Conservation (phyloP, 2,797 vertebrate species). For the Sebastiscus tertius region DNA sequence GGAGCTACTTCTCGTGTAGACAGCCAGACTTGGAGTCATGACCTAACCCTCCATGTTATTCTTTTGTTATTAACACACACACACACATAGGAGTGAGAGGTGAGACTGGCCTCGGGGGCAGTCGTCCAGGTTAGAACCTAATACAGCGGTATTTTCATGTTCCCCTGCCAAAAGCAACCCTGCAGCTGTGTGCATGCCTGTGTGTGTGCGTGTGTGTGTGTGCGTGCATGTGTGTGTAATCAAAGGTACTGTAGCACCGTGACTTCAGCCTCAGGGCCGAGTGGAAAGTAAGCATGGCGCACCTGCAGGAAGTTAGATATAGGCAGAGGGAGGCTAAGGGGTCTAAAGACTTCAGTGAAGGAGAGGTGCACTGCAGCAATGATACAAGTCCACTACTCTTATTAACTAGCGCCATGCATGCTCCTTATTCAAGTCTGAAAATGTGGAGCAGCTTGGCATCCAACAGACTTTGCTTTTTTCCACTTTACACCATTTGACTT, state of each 20-base stretch:
- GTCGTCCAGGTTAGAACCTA: slow-evolving; percentile 48
- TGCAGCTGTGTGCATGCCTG: slow-evolving; percentile 37
- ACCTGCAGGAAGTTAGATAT: slow-evolving; percentile 57
- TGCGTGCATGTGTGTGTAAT: slow-evolving; percentile 26
- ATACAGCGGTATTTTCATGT: slow-evolving; percentile 66
- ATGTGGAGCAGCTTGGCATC: neutral
- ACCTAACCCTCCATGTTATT: slow-evolving; percentile 12
- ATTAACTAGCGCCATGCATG: neutral
- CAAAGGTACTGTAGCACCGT: slow-evolving; percentile 33
- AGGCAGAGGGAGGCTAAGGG: slow-evolving; percentile 22
- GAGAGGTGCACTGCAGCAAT: neutral
- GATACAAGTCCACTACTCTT: neutral
- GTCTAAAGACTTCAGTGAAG: slow-evolving; percentile 14
- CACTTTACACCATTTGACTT: neutral
- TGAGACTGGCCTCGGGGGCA: slow-evolving; percentile 40
- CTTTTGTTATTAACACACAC: slow-evolving; percentile 25
- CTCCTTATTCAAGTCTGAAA: neutral
- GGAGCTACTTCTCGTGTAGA: neutral
- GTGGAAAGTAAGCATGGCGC: slow-evolving; percentile 53
- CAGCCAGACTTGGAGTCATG: neutral
- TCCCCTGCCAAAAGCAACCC: slow-evolving; percentile 62
- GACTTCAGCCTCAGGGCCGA: slow-evolving; percentile 48
- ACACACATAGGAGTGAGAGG: slow-evolving; percentile 28
- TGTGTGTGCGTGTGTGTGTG: slow-evolving; percentile 23
- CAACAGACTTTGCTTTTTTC: neutral